A percentile compares a stretch with the other conserved stretches of the same genome.
Evolutionary conservation across 1,140 invertebrate species (phyloP).

Genomic region (Elysia chlorotica): DNA sequence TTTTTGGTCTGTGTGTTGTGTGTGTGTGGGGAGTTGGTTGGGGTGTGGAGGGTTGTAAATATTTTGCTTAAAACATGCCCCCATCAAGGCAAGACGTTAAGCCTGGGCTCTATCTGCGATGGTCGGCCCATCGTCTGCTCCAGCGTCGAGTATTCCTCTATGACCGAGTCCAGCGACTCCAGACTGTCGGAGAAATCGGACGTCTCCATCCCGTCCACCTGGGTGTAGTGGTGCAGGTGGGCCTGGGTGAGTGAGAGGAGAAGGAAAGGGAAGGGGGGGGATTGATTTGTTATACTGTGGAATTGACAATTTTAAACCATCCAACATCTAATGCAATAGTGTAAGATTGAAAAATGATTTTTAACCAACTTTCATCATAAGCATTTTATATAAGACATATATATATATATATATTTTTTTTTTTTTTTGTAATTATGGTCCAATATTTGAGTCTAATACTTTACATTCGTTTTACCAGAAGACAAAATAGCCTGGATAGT

Average conservation of each 20-base stretch:
- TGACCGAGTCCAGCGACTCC: constrained; percentile 52
- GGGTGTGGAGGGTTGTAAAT: background rate
- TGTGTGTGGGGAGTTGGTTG: background rate
- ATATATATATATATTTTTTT: too few relatives aligned
- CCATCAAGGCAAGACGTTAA: constrained; percentile 24
- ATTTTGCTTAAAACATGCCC: background rate
- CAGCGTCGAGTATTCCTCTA: constrained; percentile 54
- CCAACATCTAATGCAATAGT: background rate
- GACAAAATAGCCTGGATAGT: too few relatives aligned
- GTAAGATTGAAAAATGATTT: background rate
- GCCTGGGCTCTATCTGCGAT: constrained; percentile 17
- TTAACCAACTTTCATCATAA: background rate
- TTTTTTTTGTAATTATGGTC: too few relatives aligned
- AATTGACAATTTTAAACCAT: background rate
- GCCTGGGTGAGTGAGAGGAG: constrained; percentile 41
- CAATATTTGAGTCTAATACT: too few relatives aligned
- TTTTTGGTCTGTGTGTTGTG: background rate
- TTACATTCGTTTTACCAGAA: too few relatives aligned
- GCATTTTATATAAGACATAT: too few relatives aligned
- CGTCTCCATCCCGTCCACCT: constrained; percentile 60
- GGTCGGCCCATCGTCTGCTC: constrained; percentile 36
- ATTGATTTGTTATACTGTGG: background rate
- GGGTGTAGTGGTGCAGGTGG: constrained; percentile 62
- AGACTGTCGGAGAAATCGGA: constrained; percentile 54
- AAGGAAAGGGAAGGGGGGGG: background rate